phyloP scores from a whole-genome alignment of 2,797 vertebrate species.

The Micropoecilia bifurca region DNA sequence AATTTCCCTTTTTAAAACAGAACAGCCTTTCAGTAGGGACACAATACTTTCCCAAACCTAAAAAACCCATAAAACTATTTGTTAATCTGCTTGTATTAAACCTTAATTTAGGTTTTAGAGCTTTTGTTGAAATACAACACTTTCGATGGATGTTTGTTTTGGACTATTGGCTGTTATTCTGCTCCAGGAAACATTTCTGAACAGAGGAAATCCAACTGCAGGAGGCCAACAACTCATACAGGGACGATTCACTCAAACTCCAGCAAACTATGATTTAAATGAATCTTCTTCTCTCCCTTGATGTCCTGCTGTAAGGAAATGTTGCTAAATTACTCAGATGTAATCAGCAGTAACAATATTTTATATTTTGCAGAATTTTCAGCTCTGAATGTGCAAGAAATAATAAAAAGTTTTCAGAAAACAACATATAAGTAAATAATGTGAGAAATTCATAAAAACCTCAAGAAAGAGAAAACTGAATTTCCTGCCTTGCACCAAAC shows the following conservation, averaged over 20 bases:
- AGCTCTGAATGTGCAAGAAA: background rate
- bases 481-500: background rate
- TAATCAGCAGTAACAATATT: background rate
- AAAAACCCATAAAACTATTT: background rate
- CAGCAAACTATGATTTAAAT: background rate
- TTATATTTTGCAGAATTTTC: background rate
- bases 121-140: background rate
- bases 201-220: no score
- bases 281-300: background rate
- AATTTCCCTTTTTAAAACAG: slow-evolving; percentile 12
- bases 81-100: background rate
- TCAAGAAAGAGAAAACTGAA: background rate
- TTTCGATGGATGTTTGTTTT: no score
- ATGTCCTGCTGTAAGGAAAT: background rate
- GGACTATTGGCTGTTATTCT: no score
- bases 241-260: no score
- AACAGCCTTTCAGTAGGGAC: background rate
- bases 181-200: no score
- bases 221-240: no score
- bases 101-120: background rate
- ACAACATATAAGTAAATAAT: background rate
- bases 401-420: background rate
- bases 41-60: no score
- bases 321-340: background rate
- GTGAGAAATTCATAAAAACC: background rate